phyloP scores from a whole-genome alignment of 2,113 vertebrate genomes.

The Mohoua ochrocephala region DNA sequence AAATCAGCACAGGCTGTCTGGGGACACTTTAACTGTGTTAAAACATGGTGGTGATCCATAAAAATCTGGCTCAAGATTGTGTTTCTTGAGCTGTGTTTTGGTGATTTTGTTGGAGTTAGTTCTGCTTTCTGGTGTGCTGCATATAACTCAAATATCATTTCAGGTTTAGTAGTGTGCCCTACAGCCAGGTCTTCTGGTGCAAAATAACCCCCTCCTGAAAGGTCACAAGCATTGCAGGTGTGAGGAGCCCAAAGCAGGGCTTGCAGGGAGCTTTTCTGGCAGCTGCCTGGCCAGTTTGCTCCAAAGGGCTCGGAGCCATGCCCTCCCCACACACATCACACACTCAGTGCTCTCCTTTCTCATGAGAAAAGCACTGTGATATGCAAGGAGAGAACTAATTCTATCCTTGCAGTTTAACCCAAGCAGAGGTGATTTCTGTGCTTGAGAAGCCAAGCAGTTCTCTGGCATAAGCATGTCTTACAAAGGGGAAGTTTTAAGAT shows the following conservation, averaged over 20 bases:
- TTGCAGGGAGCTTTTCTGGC: background rate
- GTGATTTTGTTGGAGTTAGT: background rate
- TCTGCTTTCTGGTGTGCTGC: background rate
- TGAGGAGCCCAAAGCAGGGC: background rate
- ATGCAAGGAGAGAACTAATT: background rate
- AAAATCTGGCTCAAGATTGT: background rate
- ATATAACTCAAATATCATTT: background rate
- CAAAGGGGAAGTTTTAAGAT: background rate
- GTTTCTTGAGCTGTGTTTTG: background rate
- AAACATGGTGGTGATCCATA: background rate
- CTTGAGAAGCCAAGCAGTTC: background rate
- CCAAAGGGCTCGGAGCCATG: accelerated
- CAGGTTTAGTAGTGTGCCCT: background rate
- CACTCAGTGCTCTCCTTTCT: background rate
- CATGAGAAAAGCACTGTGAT: background rate
- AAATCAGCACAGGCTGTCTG: background rate
- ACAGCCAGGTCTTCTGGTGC: background rate
- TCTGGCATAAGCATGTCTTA: background rate
- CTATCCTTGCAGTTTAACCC: background rate
- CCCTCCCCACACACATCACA: accelerated
- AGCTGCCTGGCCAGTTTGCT: background rate
- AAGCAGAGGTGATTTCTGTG: background rate
- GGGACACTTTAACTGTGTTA: background rate
- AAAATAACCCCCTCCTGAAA: background rate
- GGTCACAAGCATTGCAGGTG: background rate